Base-by-base conservation (phyloP, 1,140 invertebrate species). In the Cyclargus thomasi region DNA sequence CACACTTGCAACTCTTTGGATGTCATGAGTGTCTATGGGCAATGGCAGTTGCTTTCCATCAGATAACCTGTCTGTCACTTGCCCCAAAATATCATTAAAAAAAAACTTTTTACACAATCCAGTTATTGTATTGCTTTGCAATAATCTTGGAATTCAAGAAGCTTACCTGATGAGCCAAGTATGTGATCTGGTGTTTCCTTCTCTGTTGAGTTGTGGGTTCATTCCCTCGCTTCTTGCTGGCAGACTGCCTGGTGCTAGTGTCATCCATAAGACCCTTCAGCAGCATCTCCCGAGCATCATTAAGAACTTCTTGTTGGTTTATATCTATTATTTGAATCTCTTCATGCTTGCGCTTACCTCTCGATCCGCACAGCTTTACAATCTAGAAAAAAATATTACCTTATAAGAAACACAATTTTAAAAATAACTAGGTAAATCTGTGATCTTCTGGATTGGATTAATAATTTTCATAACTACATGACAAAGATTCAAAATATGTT, bases 141-240 rank as follows among this genome's bases (percentile, higher is more conserved):
- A 29, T 29, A 29, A 8, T 8, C 29, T 29, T 29, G 63, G 20
- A 65, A 63, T 39, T 35, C 57, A 8, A 16, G 66, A 67, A 66
- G 63, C 17, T 74, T 80, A 94, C 93, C 91, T 96, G 96, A 85
- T 96, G 96, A 8, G 97, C 97, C 67, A 99, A 92, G 88, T 99
- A 99, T 2, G 97, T 98, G 74, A 99, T 99, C 91, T 99, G 98
- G 92, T 99, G 97, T 89, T 99, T 99, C 53, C 94, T 91, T 74
- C 93, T 94, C 70, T 95, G 95, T 74, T 95, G 94, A 16, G 91
- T 91, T 2, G 94, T 94, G 0, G 95, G 94, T 73, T 94, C 92
- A 74, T 93, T 92, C 39, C 92, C 92, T 67, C 90, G 92, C 69
- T 82, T 86, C 71, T 93, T 92, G 68, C 90, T 88, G 47, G 92